Conservation (phyloP, 2,113 vertebrate genomes). For the Alligator mississippiensis region DNA sequence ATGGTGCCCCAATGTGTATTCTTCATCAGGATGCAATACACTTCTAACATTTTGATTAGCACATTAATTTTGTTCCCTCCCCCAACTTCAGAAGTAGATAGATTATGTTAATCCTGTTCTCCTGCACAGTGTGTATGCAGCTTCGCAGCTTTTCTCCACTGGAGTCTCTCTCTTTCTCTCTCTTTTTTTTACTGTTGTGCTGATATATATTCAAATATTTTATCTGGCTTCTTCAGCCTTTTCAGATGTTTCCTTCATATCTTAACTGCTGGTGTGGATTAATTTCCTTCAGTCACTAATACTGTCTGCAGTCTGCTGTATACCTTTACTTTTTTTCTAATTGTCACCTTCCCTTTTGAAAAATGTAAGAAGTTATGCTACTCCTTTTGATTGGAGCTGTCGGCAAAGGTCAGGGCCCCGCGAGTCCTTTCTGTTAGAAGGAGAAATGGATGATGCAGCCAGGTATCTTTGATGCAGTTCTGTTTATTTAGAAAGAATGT, state of each 20-base stretch:
- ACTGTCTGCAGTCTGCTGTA: background rate
- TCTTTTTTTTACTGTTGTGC: slow-evolving; percentile 1
- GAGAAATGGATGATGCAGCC: background rate
- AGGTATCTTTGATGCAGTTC: background rate
- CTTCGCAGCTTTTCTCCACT: slow-evolving; percentile 47
- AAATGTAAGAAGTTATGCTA: background rate
- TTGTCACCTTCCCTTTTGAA: background rate
- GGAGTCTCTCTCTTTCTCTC: background rate
- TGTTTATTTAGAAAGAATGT: background rate
- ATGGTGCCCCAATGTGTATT: slow-evolving; percentile 8
- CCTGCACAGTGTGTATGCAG: slow-evolving; percentile 15
- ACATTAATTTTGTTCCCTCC: slow-evolving; percentile 34
- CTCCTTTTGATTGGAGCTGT: background rate
- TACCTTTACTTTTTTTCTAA: background rate
- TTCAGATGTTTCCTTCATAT: slow-evolving; percentile 16
- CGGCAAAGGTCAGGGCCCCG: background rate
- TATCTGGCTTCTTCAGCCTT: slow-evolving; percentile 20
- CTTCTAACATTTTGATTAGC: slow-evolving; percentile 31
- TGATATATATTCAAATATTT: slow-evolving; percentile 46
- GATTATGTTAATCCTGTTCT: slow-evolving; percentile 50
- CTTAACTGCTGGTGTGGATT: background rate
- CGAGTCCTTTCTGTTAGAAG: background rate
- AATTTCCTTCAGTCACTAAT: slow-evolving; percentile 14
- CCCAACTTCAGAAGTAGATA: slow-evolving; percentile 30
- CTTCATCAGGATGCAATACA: slow-evolving; percentile 9